A percentile compares a stretch with the other conserved stretches of the same genome.
These are phyloP conservation scores for Apamea monoglypha DNA, from an alignment of 2,888 invertebrate species.

Conservation along the genomic window DNA sequence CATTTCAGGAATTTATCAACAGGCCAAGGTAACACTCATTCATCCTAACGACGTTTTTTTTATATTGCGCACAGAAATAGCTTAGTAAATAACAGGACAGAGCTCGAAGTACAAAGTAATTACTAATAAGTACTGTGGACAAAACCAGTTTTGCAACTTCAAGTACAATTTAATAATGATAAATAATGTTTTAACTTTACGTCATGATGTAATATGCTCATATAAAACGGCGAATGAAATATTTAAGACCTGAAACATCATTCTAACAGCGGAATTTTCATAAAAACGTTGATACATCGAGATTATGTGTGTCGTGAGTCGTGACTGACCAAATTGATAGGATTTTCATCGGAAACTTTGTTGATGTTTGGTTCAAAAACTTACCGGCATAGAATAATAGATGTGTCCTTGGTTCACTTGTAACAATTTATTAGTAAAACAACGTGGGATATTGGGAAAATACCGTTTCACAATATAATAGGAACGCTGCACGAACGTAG, in stretches of 20 bases:
- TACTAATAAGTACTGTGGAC: slow-evolving; percentile 17
- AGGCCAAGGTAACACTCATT: slow-evolving; percentile 43
- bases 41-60: slow-evolving; percentile 26
- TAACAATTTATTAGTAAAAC: slow-evolving; percentile 46
- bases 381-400: slow-evolving; percentile 54
- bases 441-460: slow-evolving; percentile 56
- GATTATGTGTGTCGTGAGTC: slow-evolving; percentile 32
- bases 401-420: slow-evolving; percentile 53
- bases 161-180: slow-evolving; percentile 11
- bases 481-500: slow-evolving; percentile 45
- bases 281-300: slow-evolving; percentile 28
- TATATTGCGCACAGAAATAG: slow-evolving; percentile 19
- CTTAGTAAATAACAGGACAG: slow-evolving; percentile 29
- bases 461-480: slow-evolving; percentile 54
- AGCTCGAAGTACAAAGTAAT: slow-evolving; percentile 43
- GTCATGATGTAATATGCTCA: slow-evolving; percentile 54
- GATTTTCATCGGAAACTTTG: slow-evolving; percentile 17
- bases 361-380: slow-evolving; percentile 48
- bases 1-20: slow-evolving; percentile 18
- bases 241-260: slow-evolving; percentile 26
- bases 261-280: slow-evolving; percentile 31
- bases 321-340: slow-evolving; percentile 30
- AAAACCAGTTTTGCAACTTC: slow-evolving; percentile 65
- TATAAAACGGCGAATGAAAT: slow-evolving; percentile 25
- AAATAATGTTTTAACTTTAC: slow-evolving; percentile 16